Evolutionary conservation across 2,113 vertebrate genomes (phyloP), one percentile per base, ranked within the genome.

Genomic region (Gnathonemus longibarbis): DNA sequence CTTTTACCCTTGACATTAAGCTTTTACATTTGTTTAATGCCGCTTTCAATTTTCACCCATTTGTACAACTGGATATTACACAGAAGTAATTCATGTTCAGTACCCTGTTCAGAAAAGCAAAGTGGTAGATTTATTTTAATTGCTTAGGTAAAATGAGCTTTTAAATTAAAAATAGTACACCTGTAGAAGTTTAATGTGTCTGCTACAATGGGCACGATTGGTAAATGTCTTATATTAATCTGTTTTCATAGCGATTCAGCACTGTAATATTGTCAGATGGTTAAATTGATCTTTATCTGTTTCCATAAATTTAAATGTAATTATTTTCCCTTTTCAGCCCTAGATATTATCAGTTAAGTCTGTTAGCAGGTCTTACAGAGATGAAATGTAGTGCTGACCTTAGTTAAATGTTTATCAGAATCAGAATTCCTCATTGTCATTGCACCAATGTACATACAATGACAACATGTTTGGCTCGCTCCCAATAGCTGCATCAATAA

Each of bases 111-210:
- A 31, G 74, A 80, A 80, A 80, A 35, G 17, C 35, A 17, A 77
- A 77, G 35, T 80, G 35, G 74, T 42, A 80, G 74, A 80, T 80
- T 80, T 80, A 80, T 80, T 80, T 80, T 80, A 80, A 80, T 80
- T 80, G 35, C 31, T 80, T 17, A 7, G 74, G 35, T 42, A 80
- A 80, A 80, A 80, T 19, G 15, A 80, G 74, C 74, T 19, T 42
- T 80, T 42, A 80, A 80, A 39, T 80, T 80, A 7, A 80, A 19
- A 80, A 80, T 80, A 42, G 74, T 39, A 80, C 74, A 80, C 74
- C 4, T 42, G 4, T 42, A 42, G 35, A 35, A 42, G 35, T 80
- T 42, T 42, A 80, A 80, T 80, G 74, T 80, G 74, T 42, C 35
- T 80, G 62, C 62, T 80, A 42, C 35, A 80, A 39, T 80, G 13